Percentiles rank a stretch among this genome's conserved stretches.
phyloP scores from a whole-genome alignment of 2,888 invertebrate species.

The Deilephila elpenor region DNA sequence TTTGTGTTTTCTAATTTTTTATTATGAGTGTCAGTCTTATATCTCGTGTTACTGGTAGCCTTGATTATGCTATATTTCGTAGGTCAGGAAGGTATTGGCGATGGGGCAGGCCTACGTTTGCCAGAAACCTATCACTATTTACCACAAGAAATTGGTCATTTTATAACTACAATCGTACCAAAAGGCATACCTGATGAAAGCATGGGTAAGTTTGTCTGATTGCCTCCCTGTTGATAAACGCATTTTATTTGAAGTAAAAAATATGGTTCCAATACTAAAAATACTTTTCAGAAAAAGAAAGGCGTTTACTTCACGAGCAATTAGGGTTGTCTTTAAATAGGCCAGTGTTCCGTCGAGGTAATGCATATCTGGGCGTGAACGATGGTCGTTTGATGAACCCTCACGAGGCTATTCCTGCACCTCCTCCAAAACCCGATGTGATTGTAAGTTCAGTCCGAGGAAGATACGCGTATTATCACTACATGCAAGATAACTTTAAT shows the following conservation, averaged over 20 bases:
- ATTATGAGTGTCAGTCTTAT: not conserved
- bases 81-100: conserved; percentile 82
- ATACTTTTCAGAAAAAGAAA: conserved; percentile 81
- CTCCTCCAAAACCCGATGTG: conserved; percentile 60
- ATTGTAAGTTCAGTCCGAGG: conserved; percentile 88
- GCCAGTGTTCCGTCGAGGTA: conserved; percentile 91
- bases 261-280: not conserved
- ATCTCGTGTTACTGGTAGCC: not conserved
- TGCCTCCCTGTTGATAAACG: not conserved
- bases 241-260: not conserved
- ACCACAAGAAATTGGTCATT: conserved; percentile 89
- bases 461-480: conserved; percentile 97
- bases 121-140: conserved; percentile 91
- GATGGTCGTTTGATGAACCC: conserved; percentile 88
- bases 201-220: conserved; percentile 83
- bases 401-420: conserved; percentile 86
- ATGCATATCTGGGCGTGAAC: conserved; percentile 83
- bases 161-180: conserved; percentile 90
- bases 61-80: conserved; percentile 7
- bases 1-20: not conserved
- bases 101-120: conserved; percentile 79
- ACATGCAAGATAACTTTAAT: conserved; percentile 96
- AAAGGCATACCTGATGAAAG: conserved; percentile 87
- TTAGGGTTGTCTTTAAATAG: conserved; percentile 87
- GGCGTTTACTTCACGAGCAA: conserved; percentile 88